Percentiles rank a stretch among this genome's conserved stretches.
phyloP scores from a whole-genome alignment of 2,888 invertebrate genomes.

The Empis stercorea region DNA sequence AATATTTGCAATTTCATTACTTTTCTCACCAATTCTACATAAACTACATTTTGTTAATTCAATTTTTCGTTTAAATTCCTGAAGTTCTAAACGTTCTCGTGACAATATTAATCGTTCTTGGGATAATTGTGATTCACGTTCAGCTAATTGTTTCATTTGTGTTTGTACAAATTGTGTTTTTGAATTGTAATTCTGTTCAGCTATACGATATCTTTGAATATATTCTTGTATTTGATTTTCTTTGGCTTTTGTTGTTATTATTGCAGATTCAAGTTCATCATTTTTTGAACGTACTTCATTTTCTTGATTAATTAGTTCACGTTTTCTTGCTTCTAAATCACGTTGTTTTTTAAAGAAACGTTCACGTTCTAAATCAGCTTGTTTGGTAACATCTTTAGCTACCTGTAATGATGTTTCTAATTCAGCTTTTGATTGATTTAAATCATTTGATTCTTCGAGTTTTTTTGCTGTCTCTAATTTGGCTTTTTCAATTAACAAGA shows the following conservation, averaged over 20 bases:
- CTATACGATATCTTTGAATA: slow-evolving; percentile 20
- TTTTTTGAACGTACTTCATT: slow-evolving; percentile 24
- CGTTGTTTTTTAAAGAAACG: slow-evolving; percentile 29
- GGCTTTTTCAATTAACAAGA: slow-evolving; percentile 24
- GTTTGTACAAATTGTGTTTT: slow-evolving; percentile 27
- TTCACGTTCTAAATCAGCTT: slow-evolving; percentile 31
- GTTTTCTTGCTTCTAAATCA: slow-evolving; percentile 28
- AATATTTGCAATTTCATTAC: slow-evolving; percentile 21
- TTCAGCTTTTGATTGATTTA: slow-evolving; percentile 25
- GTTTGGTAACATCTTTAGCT: slow-evolving; percentile 31
- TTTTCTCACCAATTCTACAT: slow-evolving; percentile 29
- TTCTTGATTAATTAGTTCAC: slow-evolving; percentile 28
- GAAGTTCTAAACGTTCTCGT: slow-evolving; percentile 30
- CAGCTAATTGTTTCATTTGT: slow-evolving; percentile 26
- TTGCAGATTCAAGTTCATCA: slow-evolving; percentile 27
- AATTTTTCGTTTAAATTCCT: slow-evolving; percentile 24
- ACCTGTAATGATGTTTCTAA: slow-evolving; percentile 30
- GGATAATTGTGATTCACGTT: slow-evolving; percentile 30
- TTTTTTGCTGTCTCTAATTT: slow-evolving; percentile 27
- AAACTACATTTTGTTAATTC: slow-evolving; percentile 29
- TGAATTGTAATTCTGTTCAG: slow-evolving; percentile 26
- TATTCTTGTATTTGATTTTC: slow-evolving; percentile 24
- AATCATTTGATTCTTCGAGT: slow-evolving; percentile 17
- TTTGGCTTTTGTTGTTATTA: slow-evolving; percentile 24
- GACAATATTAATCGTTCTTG: slow-evolving; percentile 29